These are phyloP conservation scores for Drosophila paramelanica DNA, from an alignment of 2,888 invertebrate genomes.

Conservation along the genomic window DNA sequence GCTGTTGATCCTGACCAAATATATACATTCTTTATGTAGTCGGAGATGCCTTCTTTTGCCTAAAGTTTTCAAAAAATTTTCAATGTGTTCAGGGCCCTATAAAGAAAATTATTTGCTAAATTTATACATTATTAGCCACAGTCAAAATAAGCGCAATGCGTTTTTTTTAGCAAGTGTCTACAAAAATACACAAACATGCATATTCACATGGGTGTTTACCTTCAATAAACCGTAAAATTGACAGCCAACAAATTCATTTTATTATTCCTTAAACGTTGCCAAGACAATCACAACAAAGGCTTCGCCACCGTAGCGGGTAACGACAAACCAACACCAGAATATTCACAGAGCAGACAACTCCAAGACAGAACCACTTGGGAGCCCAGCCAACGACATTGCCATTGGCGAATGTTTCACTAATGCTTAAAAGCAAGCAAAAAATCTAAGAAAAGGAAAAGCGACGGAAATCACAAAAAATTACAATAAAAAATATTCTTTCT, in stretches of 20 bases:
- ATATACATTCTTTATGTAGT: no score
- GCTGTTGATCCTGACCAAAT: no score
- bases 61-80: no score
- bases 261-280: conserved; percentile 68
- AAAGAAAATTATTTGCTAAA: not conserved
- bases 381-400: conserved; percentile 37
- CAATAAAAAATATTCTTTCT: conserved; percentile 7
- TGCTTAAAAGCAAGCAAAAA: conserved; percentile 27
- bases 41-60: no score
- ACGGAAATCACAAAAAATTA: conserved; percentile 22
- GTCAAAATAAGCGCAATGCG: conserved; percentile 11
- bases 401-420: conserved; percentile 48
- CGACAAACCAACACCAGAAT: conserved; percentile 19
- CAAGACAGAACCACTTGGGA: conserved; percentile 20
- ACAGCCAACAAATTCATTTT: conserved; percentile 80
- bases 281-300: conserved; percentile 37
- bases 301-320: not conserved
- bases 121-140: conserved; percentile 1
- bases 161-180: not conserved
- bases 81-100: no score
- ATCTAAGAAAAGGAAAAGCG: conserved; percentile 10
- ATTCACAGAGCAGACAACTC: conserved; percentile 19
- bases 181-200: not conserved
- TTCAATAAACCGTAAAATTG: conserved; percentile 77
- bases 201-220: conserved; percentile 22